These are phyloP conservation scores for Brachyistius frenatus DNA, from an alignment of 2,113 vertebrate species.

Conservation along the genomic window DNA sequence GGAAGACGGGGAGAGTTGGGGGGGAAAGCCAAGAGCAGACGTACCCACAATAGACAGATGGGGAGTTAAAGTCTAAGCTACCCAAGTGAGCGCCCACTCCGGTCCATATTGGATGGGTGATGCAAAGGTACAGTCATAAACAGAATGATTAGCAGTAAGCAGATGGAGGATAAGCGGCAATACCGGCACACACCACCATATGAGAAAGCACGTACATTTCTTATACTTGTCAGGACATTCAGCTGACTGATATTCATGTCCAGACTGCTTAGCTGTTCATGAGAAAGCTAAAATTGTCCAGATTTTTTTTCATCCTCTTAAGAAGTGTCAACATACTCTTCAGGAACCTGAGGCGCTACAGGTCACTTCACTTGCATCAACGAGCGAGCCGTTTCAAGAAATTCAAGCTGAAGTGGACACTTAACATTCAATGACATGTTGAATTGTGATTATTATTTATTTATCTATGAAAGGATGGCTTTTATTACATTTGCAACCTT, in stretches of 20 bases:
- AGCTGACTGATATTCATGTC: not conserved
- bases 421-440: not conserved
- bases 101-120: conserved; percentile 55
- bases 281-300: not conserved
- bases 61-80: conserved; percentile 59
- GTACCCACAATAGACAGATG: conserved; percentile 71
- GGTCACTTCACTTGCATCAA: not conserved
- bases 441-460: not conserved
- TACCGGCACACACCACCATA: conserved; percentile 22
- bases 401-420: not conserved
- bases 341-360: not conserved
- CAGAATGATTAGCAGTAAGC: conserved; percentile 53
- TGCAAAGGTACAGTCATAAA: conserved; percentile 60
- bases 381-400: not conserved
- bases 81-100: conserved; percentile 32
- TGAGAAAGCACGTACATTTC: conserved; percentile 21
- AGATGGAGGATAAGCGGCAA: conserved; percentile 50
- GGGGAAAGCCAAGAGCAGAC: conserved; percentile 24
- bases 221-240: conserved; percentile 4
- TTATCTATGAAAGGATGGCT: conserved; percentile 18
- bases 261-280: conserved; percentile 6
- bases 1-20: not conserved
- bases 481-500: not conserved
- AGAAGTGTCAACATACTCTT: not conserved
- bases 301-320: not conserved